Conservation (phyloP, 2,888 invertebrate genomes). For the Melanotus villosus region DNA sequence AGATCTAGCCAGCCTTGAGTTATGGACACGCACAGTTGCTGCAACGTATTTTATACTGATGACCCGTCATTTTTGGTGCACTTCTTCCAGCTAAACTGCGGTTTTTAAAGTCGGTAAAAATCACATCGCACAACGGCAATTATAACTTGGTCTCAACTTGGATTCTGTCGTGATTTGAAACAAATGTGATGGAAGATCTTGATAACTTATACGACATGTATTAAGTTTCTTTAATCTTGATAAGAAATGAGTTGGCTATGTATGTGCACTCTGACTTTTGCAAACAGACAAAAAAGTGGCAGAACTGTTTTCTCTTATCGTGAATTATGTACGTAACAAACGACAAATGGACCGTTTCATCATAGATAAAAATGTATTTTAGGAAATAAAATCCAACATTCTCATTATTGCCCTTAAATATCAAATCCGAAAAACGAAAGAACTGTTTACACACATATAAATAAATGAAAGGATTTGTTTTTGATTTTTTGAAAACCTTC, state of each 20-base stretch:
- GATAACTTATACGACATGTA: slow-evolving; percentile 19
- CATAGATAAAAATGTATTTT: neutral
- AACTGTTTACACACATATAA: too few relatives aligned
- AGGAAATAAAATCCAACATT: neutral
- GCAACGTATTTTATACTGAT: slow-evolving; percentile 35
- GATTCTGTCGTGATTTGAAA: slow-evolving; percentile 12
- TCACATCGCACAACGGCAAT: neutral
- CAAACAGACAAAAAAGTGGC: neutral
- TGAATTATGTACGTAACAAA: neutral
- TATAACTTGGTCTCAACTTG: slow-evolving; percentile 5
- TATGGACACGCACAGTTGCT: slow-evolving; percentile 50
- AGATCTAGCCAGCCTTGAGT: slow-evolving; percentile 48
- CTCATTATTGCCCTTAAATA: too few relatives aligned
- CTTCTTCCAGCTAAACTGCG: neutral
- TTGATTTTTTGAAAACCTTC: too few relatives aligned
- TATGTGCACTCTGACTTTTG: slow-evolving; percentile 17
- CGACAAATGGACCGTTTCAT: too few relatives aligned
- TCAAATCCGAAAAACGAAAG: too few relatives aligned
- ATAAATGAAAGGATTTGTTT: too few relatives aligned
- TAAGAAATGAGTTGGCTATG: slow-evolving; percentile 15
- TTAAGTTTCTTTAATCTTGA: slow-evolving; percentile 27
- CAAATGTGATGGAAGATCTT: slow-evolving; percentile 26
- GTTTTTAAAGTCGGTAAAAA: neutral
- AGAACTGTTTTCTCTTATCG: neutral
- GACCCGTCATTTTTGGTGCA: slow-evolving; percentile 19